Evolutionary conservation across 2,888 invertebrate genomes (phyloP), one percentile per base, ranked within the genome.

Genomic region (Drosophila macrospina): DNA sequence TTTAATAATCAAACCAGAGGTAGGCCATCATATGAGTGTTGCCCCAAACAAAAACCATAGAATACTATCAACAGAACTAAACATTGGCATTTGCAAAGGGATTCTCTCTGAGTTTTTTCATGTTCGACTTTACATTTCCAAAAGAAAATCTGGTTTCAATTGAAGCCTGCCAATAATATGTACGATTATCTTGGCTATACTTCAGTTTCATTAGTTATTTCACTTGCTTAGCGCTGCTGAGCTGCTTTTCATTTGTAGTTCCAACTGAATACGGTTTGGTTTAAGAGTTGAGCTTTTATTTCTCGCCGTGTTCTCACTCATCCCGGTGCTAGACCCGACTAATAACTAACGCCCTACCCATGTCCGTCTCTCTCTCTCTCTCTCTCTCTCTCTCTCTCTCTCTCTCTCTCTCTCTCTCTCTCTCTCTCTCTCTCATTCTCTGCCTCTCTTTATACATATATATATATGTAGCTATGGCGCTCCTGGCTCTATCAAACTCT

Each of bases 331-430:
- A 42, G 69, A 59, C 45, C 67, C 69, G 69, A 82, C 83, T 78
- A 82, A 82, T 82, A 82, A 82, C 82, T 82, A 82, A 80, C 80
- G 61, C 51, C 44, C 60, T 13, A 45, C 32, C 24, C 63, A 30
- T 56, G 42, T 44, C 59, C 15, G 44, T 6, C 15, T 42, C 11
- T 11, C 36, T 11, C 28, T 24, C 30, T 26, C 4, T 39, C 11
- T n/a, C 52, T 51, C 4, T 34, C 28, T n/a, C 5, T 2, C 20
- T 16, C 24, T 26, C 34, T 42, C 26, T 20, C 20, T 5, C 8
- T 10, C 15, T n/a, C 15, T 16, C 30, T n/a, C 4, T 16, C n/a
- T 28, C 28, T 28, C 13, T 10, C 37, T 39, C n/a, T n/a, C 5
- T 2, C 20, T 16, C 24, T 26, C 34, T 42, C 26, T 20, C 20